Evolutionary conservation across 2,113 vertebrate species (phyloP), one percentile per base, ranked within the genome.

Genomic region (Plotosus lineatus): DNA sequence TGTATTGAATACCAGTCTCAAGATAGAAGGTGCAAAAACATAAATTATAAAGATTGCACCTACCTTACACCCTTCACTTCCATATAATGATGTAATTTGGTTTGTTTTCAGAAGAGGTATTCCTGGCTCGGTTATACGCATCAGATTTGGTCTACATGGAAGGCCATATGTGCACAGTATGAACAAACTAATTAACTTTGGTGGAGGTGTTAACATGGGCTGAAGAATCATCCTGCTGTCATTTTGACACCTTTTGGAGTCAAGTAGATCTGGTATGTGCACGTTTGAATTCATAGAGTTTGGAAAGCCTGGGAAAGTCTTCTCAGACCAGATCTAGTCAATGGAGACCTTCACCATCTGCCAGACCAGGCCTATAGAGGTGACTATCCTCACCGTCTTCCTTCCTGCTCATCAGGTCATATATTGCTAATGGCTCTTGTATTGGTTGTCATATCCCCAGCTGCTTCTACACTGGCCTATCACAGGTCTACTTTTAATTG

Each of bases 211-310:
- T 75, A 83, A 88, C 90, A 90, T 91, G 89, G 92, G 89, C 90
- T 90, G 80, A 76, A 88, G 91, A 91, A 92, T 85, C 85, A 87
- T 85, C 90, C 90, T 83, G 76, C 89, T 89, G 91, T 74, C 75
- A 65, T 80, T 80, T 51, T 68, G 71, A 88, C 86, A 87, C 88
- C 86, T 89, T 7, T 87, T 90, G 88, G 88, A 90, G 90, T 92
- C 92, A 91, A 86, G 79, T 90, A 87, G 89, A 91, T 89, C 89
- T 91, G 89, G 91, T 91, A 90, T 89, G 87, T 90, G 90, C 86
- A 88, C 87, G 88, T 90, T 88, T 82, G 78, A 73, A 89, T 85
- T 88, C 88, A 84, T 85, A 74, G 86, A 86, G 88, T 88, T 80
- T 87, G 84, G 84, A 69, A 69, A 55, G 51, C 46, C 50, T 80